Conservation (phyloP, 92 coral and sea anemone genomes). For the Galaxea fascicularis region DNA sequence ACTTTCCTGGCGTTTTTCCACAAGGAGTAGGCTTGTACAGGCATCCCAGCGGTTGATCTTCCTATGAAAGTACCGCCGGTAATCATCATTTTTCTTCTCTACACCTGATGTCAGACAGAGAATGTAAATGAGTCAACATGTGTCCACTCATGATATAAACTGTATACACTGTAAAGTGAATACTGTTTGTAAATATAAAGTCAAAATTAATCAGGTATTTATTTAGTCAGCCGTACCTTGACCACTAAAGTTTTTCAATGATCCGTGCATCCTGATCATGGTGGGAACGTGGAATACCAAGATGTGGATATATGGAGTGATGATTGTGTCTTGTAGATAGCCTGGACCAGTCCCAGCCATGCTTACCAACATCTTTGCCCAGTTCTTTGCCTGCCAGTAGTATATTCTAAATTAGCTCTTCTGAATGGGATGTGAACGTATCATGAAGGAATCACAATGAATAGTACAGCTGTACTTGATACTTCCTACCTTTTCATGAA, state of each 20-base stretch:
- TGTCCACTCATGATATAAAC: too few relatives aligned
- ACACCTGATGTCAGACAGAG: conserved; percentile 18
- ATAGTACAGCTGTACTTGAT: not conserved
- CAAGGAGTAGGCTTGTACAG: conserved; percentile 13
- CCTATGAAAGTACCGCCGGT: conserved; percentile 30
- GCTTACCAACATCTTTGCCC: conserved; percentile 19
- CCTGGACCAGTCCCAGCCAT: conserved; percentile 38
- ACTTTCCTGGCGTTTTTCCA: conserved; percentile 33
- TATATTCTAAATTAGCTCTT: not conserved
- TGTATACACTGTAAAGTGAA: not conserved
- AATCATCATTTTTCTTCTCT: conserved; percentile 44
- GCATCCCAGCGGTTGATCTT: conserved; percentile 48
- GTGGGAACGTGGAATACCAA: too few relatives aligned
- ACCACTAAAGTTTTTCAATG: too few relatives aligned
- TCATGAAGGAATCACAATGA: too few relatives aligned
- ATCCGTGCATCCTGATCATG: too few relatives aligned
- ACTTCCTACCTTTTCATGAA: conserved; percentile 7
- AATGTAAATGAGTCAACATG: not conserved
- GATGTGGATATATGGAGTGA: conserved; percentile 11
- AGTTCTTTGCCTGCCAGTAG: not conserved
- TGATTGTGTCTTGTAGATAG: not conserved
- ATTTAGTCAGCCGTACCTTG: not conserved
- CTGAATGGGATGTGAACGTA: too few relatives aligned
- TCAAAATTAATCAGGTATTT: not conserved
- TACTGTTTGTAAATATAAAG: not conserved